Evolutionary conservation across 2,888 invertebrate species (phyloP), one percentile per base, ranked within the genome.

Genomic region (Pammene fasciana): DNA sequence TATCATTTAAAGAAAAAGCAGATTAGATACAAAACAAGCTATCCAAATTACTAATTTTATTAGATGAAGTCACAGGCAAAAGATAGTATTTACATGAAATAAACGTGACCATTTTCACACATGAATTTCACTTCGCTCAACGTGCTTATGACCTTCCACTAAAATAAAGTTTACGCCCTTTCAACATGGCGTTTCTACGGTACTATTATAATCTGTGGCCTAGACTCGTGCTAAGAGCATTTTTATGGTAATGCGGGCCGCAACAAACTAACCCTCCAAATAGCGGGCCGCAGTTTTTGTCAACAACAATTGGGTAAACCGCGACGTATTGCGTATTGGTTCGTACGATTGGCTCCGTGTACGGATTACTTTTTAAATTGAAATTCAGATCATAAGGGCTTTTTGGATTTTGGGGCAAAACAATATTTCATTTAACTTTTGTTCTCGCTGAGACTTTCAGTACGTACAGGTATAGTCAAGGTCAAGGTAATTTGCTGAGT

Each of bases 201-300:
- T 5, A 0, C 10, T 11, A 18, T 5, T 50, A 48, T 8, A n/a
- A 52, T 52, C 52, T 26, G 6, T 52, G n/a, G 7, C n/a, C 70
- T 46, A 11, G 54, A 34, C 59, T 60, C 65, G 16, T 34, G 59
- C 54, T 70, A 65, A 65, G 65, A 70, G 70, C 70, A 65, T 60
- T 70, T 65, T 70, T 70, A 70, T 70, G 70, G 52, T 70, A 70
- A 70, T 70, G 18, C 18, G 59, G 52, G 52, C 45, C 52, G 55
- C 65, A 43, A 46, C 65, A 46, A 61, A 70, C 59, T 59, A 65
- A 48, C 59, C 45, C 41, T 18, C 60, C 26, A 55, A 65, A 70
- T 60, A 65, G 65, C 48, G 59, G 59, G 52, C 57, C 65, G 54
- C 34, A 48, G 65, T 60, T 70, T 60, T 65, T 60, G 59, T 70